Percentiles rank a stretch among this genome's conserved stretches.
Conservation (phyloP, 2,113 vertebrate genomes). For the Chionodraco myersi region DNA sequence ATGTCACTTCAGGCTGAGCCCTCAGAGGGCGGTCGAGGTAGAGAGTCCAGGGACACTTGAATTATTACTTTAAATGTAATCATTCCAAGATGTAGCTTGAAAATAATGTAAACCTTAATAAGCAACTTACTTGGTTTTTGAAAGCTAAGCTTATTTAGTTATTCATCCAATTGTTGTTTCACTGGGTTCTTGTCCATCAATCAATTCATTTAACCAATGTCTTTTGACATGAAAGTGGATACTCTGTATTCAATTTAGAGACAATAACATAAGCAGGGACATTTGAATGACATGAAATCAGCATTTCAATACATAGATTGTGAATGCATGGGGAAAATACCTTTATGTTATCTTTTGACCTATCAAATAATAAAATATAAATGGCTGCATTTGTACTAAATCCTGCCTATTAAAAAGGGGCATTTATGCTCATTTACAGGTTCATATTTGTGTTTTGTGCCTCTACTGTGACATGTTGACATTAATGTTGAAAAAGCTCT, state of each 20-base stretch:
- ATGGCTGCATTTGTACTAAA: slow-evolving; percentile 1
- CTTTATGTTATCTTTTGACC: background rate
- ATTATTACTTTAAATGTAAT: background rate
- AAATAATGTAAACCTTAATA: background rate
- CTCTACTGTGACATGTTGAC: too few relatives aligned
- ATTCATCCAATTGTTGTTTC: background rate
- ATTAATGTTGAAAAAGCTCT: too few relatives aligned
- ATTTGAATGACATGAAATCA: background rate
- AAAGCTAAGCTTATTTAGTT: background rate
- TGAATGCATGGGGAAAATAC: background rate
- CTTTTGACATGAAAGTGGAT: background rate
- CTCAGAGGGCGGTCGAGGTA: background rate
- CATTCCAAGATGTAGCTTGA: background rate
- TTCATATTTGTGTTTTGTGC: too few relatives aligned
- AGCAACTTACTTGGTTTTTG: background rate
- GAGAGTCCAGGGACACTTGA: background rate
- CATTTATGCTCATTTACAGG: too few relatives aligned
- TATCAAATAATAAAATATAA: background rate
- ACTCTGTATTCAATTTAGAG: background rate
- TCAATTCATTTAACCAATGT: background rate
- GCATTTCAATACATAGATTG: background rate
- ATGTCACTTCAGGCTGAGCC: background rate
- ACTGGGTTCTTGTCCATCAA: background rate
- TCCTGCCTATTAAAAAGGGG: background rate
- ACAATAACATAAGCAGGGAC: background rate